phyloP scores from a whole-genome alignment of 2,797 vertebrate species.

The Cryptoprocta ferox region DNA sequence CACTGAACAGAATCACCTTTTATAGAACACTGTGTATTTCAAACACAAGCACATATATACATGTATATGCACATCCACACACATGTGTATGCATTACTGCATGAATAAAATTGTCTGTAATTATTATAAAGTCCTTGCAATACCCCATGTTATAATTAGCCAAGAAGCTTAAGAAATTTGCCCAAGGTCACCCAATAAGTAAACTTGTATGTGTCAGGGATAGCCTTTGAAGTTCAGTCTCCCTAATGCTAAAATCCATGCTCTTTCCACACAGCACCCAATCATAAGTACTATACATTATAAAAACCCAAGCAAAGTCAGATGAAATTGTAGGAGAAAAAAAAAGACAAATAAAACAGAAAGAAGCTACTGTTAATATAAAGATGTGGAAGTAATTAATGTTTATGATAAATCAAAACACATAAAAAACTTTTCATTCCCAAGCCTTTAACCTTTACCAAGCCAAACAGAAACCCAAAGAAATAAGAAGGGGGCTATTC shows the following conservation, averaged over 20 bases:
- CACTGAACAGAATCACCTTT: neutral
- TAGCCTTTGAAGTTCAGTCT: conserved; percentile 30
- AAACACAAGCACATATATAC: neutral
- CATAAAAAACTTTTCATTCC: neutral
- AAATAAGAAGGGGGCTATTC: neutral
- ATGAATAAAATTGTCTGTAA: neutral
- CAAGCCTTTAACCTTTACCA: neutral
- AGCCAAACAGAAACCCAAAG: neutral
- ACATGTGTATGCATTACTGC: neutral
- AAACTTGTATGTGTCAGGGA: neutral
- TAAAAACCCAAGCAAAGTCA: neutral
- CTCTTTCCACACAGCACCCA: neutral
- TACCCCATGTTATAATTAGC: neutral
- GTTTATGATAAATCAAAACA: neutral
- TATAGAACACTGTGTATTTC: neutral
- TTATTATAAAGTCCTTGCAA: neutral
- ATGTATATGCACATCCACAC: rapidly evolving
- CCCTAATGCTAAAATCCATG: neutral
- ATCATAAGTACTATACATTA: neutral
- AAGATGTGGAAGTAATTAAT: neutral
- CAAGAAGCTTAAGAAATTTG: neutral
- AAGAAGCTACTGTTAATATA: neutral
- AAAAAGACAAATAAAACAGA: neutral
- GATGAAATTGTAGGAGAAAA: neutral
- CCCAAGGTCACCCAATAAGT: neutral